Percentiles rank a stretch among this genome's conserved stretches.
These are phyloP conservation scores for Ochropacha duplaris DNA, from an alignment of 2,888 invertebrate genomes.

Conservation along the genomic window DNA sequence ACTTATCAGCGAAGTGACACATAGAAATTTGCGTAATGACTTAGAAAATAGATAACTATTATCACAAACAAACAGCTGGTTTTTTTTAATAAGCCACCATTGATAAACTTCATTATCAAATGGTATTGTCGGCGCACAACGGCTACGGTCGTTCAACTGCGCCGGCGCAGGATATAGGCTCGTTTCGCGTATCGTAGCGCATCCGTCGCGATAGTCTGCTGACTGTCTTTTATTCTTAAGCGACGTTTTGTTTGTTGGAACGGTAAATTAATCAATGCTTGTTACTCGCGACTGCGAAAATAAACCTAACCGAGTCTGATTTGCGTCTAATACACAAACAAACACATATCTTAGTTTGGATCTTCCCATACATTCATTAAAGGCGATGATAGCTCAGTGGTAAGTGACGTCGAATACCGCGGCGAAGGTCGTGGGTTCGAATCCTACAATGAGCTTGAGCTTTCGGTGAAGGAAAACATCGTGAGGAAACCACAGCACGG, in stretches of 20 bases:
- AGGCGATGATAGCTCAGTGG: no score
- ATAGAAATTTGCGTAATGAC: neutral
- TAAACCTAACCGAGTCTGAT: neutral
- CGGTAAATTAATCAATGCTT: constrained; percentile 9
- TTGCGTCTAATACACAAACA: neutral
- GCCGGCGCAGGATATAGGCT: constrained; percentile 55
- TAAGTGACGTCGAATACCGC: no score
- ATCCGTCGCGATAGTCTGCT: constrained; percentile 53
- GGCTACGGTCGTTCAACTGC: constrained; percentile 47
- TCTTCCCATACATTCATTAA: no score
- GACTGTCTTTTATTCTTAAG: constrained; percentile 32
- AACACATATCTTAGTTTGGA: neutral
- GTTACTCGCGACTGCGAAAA: constrained; percentile 7
- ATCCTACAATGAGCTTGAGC: no score
- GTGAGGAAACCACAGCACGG: no score
- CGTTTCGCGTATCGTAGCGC: constrained; percentile 54
- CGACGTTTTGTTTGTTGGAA: constrained; percentile 20
- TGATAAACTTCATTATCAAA: constrained; percentile 52
- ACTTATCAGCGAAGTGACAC: neutral
- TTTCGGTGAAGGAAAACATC: no score
- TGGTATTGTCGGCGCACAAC: constrained; percentile 15
- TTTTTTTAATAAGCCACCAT: constrained; percentile 30
- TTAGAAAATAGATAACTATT: neutral
- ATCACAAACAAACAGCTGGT: neutral
- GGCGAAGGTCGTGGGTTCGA: no score